Evolutionary conservation across 2,888 invertebrate species (phyloP).

Genomic region (Rotaria socialis): DNA sequence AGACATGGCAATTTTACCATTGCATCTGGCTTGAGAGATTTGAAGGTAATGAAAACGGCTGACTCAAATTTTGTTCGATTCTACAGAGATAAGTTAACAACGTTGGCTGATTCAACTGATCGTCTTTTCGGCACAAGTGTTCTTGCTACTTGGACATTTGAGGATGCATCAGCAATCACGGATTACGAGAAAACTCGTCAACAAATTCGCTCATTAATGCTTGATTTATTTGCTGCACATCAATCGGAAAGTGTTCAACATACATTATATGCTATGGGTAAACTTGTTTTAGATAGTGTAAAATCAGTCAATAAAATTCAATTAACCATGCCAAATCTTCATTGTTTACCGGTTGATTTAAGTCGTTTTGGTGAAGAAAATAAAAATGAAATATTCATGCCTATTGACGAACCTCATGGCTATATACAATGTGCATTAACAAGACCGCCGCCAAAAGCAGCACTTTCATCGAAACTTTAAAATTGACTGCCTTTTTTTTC

Average conservation of each 20-base stretch:
- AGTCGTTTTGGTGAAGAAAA: constrained; percentile 4
- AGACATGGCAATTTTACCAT: constrained; percentile 56
- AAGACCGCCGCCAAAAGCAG: background rate
- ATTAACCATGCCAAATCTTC: constrained; percentile 1
- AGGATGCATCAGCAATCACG: constrained; percentile 65
- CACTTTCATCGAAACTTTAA: background rate
- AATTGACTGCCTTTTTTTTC: background rate
- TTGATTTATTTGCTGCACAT: background rate
- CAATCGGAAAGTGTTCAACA: background rate
- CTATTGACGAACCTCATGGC: background rate
- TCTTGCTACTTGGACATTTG: constrained; percentile 71
- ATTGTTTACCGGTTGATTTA: background rate
- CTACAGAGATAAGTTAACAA: constrained; percentile 73
- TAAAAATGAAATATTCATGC: constrained; percentile 7
- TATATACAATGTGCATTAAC: background rate
- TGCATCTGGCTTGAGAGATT: constrained; percentile 69
- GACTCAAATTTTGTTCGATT: constrained; percentile 76
- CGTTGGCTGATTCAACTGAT: constrained; percentile 71
- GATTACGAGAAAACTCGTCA: constrained; percentile 66
- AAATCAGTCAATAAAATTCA: background rate
- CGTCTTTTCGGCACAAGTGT: constrained; percentile 75
- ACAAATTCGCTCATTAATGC: background rate
- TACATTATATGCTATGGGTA: background rate
- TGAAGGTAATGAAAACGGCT: constrained; percentile 74
- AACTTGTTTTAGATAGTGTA: background rate